phyloP scores from a whole-genome alignment of 53 echinoderm and acorn worm species.

The Patiria pectinifera region DNA sequence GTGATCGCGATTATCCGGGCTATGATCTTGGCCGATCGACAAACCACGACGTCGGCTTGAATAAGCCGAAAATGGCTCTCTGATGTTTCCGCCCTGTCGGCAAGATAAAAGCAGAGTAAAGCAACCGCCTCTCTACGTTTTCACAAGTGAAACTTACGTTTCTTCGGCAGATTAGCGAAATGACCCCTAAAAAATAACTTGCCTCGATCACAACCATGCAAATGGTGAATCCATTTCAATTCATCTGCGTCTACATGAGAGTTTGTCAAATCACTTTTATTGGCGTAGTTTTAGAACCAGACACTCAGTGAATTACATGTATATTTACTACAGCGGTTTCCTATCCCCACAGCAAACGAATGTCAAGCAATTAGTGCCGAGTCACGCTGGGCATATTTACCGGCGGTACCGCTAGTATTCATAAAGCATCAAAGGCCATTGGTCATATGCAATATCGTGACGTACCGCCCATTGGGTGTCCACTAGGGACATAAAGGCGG shows the following conservation, averaged over 20 bases:
- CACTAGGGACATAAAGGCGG: constrained; percentile 57
- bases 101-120: no score
- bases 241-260: no score
- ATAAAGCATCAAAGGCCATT: background rate
- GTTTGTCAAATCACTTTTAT: no score
- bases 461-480: constrained; percentile 58
- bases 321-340: background rate
- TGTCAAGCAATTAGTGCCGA: background rate
- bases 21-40: background rate
- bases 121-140: no score
- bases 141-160: no score
- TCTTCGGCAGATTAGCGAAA: no score
- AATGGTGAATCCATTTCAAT: no score
- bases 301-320: no score
- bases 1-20: background rate
- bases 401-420: background rate
- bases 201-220: no score
- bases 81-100: background rate
- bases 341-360: background rate
- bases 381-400: background rate
- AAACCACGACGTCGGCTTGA: background rate
- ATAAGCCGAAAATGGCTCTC: background rate
- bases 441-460: background rate
- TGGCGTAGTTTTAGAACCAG: no score
- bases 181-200: no score